Evolutionary conservation across 2,797 vertebrate genomes (phyloP).

Genomic region (Eutrigla gurnardus): DNA sequence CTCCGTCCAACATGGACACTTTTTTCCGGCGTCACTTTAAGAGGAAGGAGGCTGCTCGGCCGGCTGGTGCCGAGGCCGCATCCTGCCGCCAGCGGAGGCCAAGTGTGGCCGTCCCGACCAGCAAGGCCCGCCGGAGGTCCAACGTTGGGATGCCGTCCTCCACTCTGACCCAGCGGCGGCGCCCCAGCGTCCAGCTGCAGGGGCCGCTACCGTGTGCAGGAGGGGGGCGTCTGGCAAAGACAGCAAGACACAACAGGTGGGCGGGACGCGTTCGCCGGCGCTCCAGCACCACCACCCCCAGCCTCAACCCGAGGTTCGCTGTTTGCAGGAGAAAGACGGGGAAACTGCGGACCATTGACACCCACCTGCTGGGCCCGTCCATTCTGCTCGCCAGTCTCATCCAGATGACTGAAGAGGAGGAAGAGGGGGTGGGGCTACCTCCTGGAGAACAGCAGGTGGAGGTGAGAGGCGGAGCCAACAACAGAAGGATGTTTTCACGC

Average conservation of each 20-base stretch:
- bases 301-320: conserved; percentile 86
- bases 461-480: conserved; percentile 51
- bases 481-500: conserved; percentile 37
- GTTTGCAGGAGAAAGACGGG: conserved; percentile 76
- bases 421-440: conserved; percentile 32
- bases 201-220: conserved; percentile 15
- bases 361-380: conserved; percentile 86
- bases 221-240: conserved; percentile 37
- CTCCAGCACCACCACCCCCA: conserved; percentile 89
- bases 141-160: conserved; percentile 86
- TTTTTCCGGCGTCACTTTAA: conserved; percentile 94
- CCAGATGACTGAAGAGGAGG: conserved; percentile 81
- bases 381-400: conserved; percentile 86
- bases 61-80: not conserved
- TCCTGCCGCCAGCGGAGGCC: conserved; percentile 64
- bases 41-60: conserved; percentile 75
- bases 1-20: conserved; percentile 85
- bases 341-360: conserved; percentile 73
- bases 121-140: conserved; percentile 90
- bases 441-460: conserved; percentile 71
- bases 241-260: conserved; percentile 20
- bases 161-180: conserved; percentile 80
- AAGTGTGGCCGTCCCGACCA: conserved; percentile 84
- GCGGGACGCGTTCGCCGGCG: conserved; percentile 74
- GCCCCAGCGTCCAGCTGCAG: conserved; percentile 80